phyloP scores from a whole-genome alignment of 2,113 vertebrate species.

The Entomyzon cyanotis region DNA sequence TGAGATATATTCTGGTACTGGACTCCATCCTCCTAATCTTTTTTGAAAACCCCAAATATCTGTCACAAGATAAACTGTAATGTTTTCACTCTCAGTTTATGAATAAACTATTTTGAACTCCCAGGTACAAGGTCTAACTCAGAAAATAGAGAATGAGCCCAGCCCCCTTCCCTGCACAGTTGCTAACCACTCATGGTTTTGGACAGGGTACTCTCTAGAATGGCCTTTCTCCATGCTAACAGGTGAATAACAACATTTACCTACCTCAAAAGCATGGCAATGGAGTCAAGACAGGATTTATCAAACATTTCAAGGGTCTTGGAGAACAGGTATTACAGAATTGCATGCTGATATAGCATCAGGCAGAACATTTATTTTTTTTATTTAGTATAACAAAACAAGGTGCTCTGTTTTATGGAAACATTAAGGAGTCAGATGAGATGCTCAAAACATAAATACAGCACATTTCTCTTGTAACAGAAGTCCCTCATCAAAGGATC shows the following conservation, averaged over 20 bases:
- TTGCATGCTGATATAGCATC: not conserved
- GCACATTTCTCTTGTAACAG: not conserved
- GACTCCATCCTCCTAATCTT: not conserved
- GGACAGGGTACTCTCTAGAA: not conserved
- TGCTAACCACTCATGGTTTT: not conserved
- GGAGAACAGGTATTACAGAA: not conserved
- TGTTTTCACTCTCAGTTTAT: not conserved
- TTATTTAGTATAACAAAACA: not conserved
- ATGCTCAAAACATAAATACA: not conserved
- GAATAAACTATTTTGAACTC: not conserved
- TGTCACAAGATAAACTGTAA: not conserved
- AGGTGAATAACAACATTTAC: not conserved
- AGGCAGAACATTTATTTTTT: not conserved
- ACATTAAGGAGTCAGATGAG: not conserved
- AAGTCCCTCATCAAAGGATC: not conserved
- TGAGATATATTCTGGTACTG: not conserved
- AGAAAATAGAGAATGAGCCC: not conserved
- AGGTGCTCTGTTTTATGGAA: not conserved
- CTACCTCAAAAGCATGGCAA: not conserved
- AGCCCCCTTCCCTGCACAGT: not conserved
- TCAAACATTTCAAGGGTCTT: not conserved
- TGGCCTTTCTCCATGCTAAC: not conserved
- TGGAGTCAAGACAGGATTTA: not conserved
- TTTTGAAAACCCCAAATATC: not conserved
- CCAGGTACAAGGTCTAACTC: not conserved